These are phyloP conservation scores for Neoascia interrupta DNA, from an alignment of 2,888 invertebrate species.

Conservation along the genomic window DNA sequence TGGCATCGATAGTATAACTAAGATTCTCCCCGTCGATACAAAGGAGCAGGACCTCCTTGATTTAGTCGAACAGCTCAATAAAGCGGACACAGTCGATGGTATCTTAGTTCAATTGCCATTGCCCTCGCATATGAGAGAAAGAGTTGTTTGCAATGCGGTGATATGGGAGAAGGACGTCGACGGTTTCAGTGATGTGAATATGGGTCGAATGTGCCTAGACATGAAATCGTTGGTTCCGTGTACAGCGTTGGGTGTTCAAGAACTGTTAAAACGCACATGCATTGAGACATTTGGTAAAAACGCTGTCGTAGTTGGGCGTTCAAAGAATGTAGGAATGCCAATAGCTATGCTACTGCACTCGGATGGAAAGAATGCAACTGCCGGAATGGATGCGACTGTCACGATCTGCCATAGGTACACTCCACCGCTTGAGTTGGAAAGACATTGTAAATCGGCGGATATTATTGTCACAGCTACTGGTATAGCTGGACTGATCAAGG, in stretches of 20 bases:
- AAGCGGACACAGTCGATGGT: slow-evolving; percentile 87
- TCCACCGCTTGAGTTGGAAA: slow-evolving; percentile 86
- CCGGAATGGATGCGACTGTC: slow-evolving; percentile 92
- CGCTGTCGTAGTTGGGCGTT: slow-evolving; percentile 93
- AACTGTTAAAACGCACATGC: slow-evolving; percentile 80
- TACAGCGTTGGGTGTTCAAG: slow-evolving; percentile 85
- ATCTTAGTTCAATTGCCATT: slow-evolving; percentile 92
- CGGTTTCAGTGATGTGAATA: slow-evolving; percentile 91
- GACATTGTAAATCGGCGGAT: slow-evolving; percentile 82
- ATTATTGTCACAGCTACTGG: slow-evolving; percentile 81
- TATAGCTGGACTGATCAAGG: slow-evolving; percentile 86
- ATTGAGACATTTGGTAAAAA: slow-evolving; percentile 92
- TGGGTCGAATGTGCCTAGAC: slow-evolving; percentile 88
- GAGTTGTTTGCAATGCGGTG: slow-evolving; percentile 88
- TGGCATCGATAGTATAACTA: slow-evolving; percentile 85
- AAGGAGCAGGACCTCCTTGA: slow-evolving; percentile 85
- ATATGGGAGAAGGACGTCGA: slow-evolving; percentile 93
- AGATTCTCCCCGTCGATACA: slow-evolving; percentile 82
- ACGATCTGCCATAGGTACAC: slow-evolving; percentile 94
- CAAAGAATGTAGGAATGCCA: slow-evolving; percentile 95
- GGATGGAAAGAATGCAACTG: slow-evolving; percentile 85
- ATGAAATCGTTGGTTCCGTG: slow-evolving; percentile 89
- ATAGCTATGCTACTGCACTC: slow-evolving; percentile 91
- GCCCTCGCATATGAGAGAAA: slow-evolving; percentile 87
- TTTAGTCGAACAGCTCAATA: slow-evolving; percentile 85